A percentile compares a stretch with the other conserved stretches of the same genome.
phyloP scores from a whole-genome alignment of 2,113 vertebrate genomes.

The Actinemys pallida region DNA sequence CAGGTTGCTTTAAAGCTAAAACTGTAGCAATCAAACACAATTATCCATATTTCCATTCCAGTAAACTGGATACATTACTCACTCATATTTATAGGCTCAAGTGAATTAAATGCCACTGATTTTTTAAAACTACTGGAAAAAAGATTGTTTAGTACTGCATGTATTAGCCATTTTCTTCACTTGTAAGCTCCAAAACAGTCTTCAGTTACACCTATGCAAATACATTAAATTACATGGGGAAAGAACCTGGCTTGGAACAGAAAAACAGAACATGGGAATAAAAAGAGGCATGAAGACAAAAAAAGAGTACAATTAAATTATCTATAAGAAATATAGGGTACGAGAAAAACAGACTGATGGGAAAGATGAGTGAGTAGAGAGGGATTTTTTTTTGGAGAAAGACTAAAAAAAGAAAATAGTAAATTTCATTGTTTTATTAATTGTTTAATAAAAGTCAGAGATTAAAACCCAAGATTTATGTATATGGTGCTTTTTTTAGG shows the following conservation, averaged over 20 bases:
- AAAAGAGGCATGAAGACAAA: neutral
- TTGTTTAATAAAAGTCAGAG: neutral
- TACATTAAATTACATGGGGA: neutral
- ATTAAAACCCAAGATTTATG: neutral
- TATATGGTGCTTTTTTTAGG: neutral
- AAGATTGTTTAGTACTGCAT: neutral
- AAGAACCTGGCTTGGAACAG: neutral
- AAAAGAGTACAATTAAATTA: neutral
- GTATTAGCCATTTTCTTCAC: neutral
- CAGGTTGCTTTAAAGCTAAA: neutral
- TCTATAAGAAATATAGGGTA: neutral
- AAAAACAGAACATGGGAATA: neutral
- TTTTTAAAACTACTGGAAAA: conserved; percentile 5
- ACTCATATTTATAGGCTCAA: neutral
- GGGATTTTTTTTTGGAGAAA: neutral
- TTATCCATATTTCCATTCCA: conserved; percentile 35
- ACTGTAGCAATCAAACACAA: neutral
- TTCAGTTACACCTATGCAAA: neutral
- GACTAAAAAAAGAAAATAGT: neutral
- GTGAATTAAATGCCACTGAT: neutral
- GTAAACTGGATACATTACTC: conserved; percentile 2
- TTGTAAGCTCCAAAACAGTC: neutral
- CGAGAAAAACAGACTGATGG: neutral
- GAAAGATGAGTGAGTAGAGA: neutral
- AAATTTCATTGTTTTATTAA: neutral